Conservation (phyloP, 2,113 vertebrate genomes). For the Urocolius indicus region DNA sequence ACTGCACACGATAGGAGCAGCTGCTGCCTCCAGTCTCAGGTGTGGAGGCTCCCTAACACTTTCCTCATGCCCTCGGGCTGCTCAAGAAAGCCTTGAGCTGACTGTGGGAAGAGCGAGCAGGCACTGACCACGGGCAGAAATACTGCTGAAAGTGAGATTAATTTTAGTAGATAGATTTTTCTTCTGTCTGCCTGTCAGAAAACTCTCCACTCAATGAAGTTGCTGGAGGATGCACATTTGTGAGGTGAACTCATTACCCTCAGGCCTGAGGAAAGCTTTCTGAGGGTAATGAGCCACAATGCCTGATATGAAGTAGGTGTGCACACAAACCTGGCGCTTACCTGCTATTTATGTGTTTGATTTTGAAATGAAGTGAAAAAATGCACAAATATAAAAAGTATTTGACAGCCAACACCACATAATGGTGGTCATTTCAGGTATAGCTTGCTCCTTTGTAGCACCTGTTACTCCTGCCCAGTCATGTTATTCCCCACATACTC, state of each 20-base stretch:
- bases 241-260: slow-evolving; percentile 19
- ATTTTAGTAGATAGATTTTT: background rate
- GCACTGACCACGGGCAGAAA: background rate
- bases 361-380: slow-evolving; percentile 47
- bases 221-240: background rate
- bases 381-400: background rate
- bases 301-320: slow-evolving; percentile 10
- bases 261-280: background rate
- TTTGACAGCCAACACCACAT: background rate
- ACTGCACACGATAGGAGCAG: background rate
- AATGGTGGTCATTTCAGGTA: background rate
- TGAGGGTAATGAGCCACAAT: background rate
- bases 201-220: background rate
- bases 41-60: background rate
- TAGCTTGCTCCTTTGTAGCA: background rate
- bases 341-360: background rate
- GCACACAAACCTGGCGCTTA: slow-evolving; percentile 13
- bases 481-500: background rate
- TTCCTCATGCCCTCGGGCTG: rapidly evolving
- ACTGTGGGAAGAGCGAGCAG: background rate
- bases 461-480: background rate
- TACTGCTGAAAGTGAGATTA: background rate
- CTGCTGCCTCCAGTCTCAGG: background rate
- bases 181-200: background rate
- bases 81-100: background rate